Percentiles rank a stretch among this genome's conserved stretches.
Evolutionary conservation across 1,140 invertebrate species (phyloP).

Genomic region (Melitaea cinxia): DNA sequence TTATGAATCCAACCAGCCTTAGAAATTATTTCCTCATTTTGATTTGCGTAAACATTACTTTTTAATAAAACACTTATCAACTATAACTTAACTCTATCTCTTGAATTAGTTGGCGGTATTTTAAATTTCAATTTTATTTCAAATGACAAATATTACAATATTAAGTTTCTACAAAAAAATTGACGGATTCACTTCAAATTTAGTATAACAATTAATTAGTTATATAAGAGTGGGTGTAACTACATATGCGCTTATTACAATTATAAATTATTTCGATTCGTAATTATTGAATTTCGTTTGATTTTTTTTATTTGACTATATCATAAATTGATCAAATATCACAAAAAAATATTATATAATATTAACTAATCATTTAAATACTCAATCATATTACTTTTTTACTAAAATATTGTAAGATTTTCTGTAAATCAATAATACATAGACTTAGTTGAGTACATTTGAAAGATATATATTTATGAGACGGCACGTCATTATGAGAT

Average conservation of each 20-base stretch:
- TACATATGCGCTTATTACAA: background rate
- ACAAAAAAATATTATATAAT: no score
- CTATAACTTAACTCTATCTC: background rate
- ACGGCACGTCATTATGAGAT: background rate
- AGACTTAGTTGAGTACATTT: constrained; percentile 10
- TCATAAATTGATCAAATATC: background rate
- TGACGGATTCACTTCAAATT: constrained; percentile 5
- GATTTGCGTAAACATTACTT: constrained; percentile 3
- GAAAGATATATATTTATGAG: constrained; percentile 3
- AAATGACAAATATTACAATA: background rate
- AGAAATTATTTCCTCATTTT: constrained; percentile 51
- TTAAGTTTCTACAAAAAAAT: constrained; percentile 13
- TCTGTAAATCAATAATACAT: no score
- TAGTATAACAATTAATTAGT: background rate
- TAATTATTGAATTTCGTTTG: background rate
- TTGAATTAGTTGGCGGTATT: constrained; percentile 22
- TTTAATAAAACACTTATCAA: constrained; percentile 6
- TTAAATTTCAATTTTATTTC: constrained; percentile 4
- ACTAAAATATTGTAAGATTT: no score
- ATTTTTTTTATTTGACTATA: background rate
- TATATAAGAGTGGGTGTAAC: constrained; percentile 4
- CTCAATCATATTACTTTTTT: background rate
- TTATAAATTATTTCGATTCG: background rate
- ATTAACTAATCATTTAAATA: no score
- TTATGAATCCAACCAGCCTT: constrained; percentile 65